Base-by-base conservation (phyloP, 2,797 vertebrate genomes). In the Bryconaethiops microstoma region DNA sequence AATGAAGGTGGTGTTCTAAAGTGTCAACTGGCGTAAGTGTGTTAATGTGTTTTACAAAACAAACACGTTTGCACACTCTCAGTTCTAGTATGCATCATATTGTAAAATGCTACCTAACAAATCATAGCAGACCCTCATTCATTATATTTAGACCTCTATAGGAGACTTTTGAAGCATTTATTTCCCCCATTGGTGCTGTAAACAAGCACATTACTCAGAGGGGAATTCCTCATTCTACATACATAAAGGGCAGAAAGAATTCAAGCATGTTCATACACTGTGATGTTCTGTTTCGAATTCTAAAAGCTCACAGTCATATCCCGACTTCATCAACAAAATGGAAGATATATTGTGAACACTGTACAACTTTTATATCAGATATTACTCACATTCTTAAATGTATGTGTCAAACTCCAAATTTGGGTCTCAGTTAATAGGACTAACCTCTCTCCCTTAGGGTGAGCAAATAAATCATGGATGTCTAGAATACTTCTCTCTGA, bases 401-500 rank as follows among this genome's bases (percentile, higher is more conserved):
- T 16, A 54, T 21, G 14, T 25, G 19, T 57, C 5, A 16, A 8
- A 17, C 9, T 14, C 25, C 40, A 59, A 74, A 62, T 50, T 23
- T 2, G 0, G 23, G 62, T 64, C 17, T 14, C 19, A 23, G 29
- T 57, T 23, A 70, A 62, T 4, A 71, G 14, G 45, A 63, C 2
- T 1, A 29, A 59, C 17, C 2, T 39, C 6, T 85, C 2, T 74
- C 21, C 45, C 2, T 5, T 69, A 95, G 94, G 87, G 91, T 17
- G 93, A 95, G 55, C 87, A 86, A 0, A 79, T 93, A 69, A 90
- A 77, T 67, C 89, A 87, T 0, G 90, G 90, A 0, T 87, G 88
- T 79, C 85, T 92, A 72, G 93, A 94, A 85, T 93, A 93, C 87
- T 86, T 94, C 73, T 87, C 92, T 39, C 85, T 93, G 42, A 89